Evolutionary conservation across 37 sponge, comb jelly and placozoan genomes (phyloP).

Genomic region (Bolinopsis microptera): DNA sequence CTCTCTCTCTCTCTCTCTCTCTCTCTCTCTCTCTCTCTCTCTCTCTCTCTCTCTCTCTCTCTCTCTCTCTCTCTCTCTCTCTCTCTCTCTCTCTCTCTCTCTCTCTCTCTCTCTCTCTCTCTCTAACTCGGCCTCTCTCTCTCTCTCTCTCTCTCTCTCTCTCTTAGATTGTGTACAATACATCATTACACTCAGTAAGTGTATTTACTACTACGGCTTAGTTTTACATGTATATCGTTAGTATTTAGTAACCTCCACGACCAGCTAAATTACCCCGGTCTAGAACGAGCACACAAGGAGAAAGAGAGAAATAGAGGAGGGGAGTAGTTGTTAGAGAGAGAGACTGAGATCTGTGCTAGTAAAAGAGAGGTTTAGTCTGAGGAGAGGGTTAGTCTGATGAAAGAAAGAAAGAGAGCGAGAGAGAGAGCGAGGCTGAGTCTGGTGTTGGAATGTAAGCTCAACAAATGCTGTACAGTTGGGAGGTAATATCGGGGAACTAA

Average conservation of each 20-base stretch:
- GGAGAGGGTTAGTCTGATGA: no score
- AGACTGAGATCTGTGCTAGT: not conserved
- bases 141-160: conserved; percentile 35
- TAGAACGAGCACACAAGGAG: no score
- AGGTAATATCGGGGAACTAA: not conserved
- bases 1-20: not conserved
- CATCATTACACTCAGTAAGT: not conserved
- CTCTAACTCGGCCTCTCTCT: conserved; percentile 12
- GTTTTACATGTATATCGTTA: no score
- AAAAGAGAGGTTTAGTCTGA: no score
- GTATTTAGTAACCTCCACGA: no score
- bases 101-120: not conserved
- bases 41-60: conserved; percentile 6
- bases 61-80: conserved; percentile 28
- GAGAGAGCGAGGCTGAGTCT: no score
- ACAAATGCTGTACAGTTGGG: not conserved
- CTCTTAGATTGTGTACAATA: no score
- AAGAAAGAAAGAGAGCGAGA: no score
- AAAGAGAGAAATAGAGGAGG: no score
- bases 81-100: conserved; percentile 30
- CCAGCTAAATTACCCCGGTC: no score
- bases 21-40: conserved; percentile 19
- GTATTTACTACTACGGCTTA: no score
- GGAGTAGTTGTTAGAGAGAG: no score
- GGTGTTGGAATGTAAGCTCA: not conserved